Percentiles rank a stretch among this genome's conserved stretches.
These are phyloP conservation scores for Tetragonisca angustula DNA, from an alignment of 2,888 invertebrate genomes.

Conservation along the genomic window DNA sequence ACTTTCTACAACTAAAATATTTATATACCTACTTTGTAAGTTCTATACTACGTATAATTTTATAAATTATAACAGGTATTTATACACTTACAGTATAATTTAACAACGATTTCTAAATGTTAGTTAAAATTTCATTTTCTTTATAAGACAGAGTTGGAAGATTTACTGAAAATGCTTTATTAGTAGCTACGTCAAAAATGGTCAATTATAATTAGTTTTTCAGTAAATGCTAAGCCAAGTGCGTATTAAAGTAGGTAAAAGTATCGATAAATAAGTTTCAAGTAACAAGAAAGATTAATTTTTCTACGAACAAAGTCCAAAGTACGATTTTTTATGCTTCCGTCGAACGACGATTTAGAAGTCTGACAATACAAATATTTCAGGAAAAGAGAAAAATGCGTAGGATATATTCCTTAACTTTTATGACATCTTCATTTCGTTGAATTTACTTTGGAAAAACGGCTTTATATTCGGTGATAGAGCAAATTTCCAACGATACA, in stretches of 20 bases:
- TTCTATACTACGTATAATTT: too few species aligned
- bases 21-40: too few species aligned
- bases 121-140: neutral
- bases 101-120: neutral
- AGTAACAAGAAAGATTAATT: neutral
- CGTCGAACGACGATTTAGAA: neutral
- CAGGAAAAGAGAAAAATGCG: too few species aligned
- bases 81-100: too few species aligned
- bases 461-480: conserved; percentile 27
- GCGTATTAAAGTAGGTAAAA: too few species aligned
- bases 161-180: neutral
- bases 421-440: neutral
- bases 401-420: neutral
- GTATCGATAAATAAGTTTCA: too few species aligned
- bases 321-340: neutral
- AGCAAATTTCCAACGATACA: conserved; percentile 47
- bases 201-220: neutral
- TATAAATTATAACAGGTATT: too few species aligned
- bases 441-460: conserved; percentile 13
- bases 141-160: neutral
- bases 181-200: neutral
- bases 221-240: neutral
- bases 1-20: too few species aligned
- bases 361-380: too few species aligned
- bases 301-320: neutral